Base-by-base conservation (phyloP, 2,113 vertebrate species). In the Tricholaema leucomelas region DNA sequence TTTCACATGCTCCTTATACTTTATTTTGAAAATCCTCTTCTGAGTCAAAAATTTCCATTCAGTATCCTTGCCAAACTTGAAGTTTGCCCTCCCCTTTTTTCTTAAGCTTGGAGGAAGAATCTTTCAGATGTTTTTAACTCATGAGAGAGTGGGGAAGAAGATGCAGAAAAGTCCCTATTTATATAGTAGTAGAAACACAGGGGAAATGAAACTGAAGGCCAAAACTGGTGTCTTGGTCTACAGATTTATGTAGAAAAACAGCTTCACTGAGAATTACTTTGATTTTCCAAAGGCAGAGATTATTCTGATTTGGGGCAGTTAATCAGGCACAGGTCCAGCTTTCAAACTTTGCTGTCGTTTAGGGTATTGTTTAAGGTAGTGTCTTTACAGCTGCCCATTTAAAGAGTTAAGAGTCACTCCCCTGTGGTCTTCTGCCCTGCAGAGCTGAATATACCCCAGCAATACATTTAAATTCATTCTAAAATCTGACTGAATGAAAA, bases 31-130 rank as follows among this genome's bases (percentile, higher is more conserved):
- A 92, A 95, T 85, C 48, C 44, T 92, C 84, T 89, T 88, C 83
- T 81, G 81, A 91, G 87, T 88, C 24, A 90, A 95, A 94, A 89
- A 92, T 94, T 96, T 96, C 92, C 91, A 83, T 89, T 65, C 61
- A 76, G 38, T 73, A 42, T 88, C 77, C 93, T 87, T 91, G 91
- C 94, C 93, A 94, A 79, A 95, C 81, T 81, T 95, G 81, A 94
- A 89, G 42, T 56, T 85, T 12, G 1, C 35, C 58, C 56, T 50
- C 20, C 23, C 9, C 33, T 40, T 73, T 88, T 92, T 92, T 88
- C 63, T 83, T 83, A 55, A 78, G 81, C 59, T 81, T 65, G 9
- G 38, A 92, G n/a, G 48, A 80, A 85, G 85, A 93, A 64, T 75
- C 82, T 87, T 92, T 94, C 65, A 90, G 69, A 91, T 89, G 64